A percentile compares a stretch with the other conserved stretches of the same genome.
Conservation (phyloP, 2,113 vertebrate genomes). For the Eleginops maclovinus region DNA sequence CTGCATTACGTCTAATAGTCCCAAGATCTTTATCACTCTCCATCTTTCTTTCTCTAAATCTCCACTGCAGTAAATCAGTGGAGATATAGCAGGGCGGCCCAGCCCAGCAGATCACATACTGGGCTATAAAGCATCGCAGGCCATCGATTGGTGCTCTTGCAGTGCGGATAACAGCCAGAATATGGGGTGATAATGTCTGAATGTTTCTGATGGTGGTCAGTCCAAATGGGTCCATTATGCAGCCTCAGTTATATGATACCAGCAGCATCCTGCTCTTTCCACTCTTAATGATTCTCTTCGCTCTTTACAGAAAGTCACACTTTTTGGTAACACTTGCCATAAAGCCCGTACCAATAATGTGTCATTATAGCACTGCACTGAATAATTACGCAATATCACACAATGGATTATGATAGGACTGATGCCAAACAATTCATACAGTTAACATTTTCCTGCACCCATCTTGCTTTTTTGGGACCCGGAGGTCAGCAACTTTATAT, state of each 20-base stretch:
- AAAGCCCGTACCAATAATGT: too few relatives aligned
- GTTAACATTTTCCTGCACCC: too few relatives aligned
- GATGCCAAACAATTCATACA: too few relatives aligned
- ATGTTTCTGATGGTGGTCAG: conserved; percentile 43
- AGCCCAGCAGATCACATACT: conserved; percentile 15
- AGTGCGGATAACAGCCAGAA: conserved; percentile 41
- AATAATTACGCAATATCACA: too few relatives aligned
- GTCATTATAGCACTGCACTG: too few relatives aligned
- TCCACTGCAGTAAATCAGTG: conserved; percentile 20
- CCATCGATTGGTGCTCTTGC: conserved; percentile 44
- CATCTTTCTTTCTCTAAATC: conserved; percentile 38
- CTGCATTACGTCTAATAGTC: background rate
- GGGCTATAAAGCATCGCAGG: conserved; percentile 38
- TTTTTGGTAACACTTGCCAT: too few relatives aligned
- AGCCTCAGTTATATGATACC: conserved; percentile 31
- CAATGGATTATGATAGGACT: too few relatives aligned
- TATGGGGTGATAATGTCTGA: conserved; percentile 37
- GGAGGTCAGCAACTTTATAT: too few relatives aligned
- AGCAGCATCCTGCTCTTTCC: conserved; percentile 28
- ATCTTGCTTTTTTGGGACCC: too few relatives aligned
- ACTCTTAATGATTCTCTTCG: conserved; percentile 17
- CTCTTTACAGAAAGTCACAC: conserved; percentile 1
- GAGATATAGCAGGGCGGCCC: background rate
- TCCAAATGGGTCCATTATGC: conserved; percentile 58
- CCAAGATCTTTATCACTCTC: conserved; percentile 31